Evolutionary conservation across 2,888 invertebrate genomes (phyloP), one percentile per base, ranked within the genome.

Genomic region (Cantharis flavilabris): DNA sequence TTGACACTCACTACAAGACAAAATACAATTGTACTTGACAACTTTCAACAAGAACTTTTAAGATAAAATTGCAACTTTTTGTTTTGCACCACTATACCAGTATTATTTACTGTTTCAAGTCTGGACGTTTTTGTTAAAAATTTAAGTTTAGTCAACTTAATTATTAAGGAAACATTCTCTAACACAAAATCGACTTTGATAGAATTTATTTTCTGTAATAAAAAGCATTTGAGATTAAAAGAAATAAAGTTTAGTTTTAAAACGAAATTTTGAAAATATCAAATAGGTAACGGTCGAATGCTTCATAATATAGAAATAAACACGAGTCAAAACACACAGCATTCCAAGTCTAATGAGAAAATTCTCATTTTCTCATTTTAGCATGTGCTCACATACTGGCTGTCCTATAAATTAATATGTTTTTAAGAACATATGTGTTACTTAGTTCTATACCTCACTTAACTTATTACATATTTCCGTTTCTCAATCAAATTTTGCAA

Each of bases 261-360:
- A 49, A 49, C n/a, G 7, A 49, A n/a, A n/a, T 49, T 49, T 49
- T 49, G 49, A 49, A 49, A 23, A 20, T 67, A 67, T 67, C 23
- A n/a, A 67, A 67, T 23, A 67, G 23, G 20, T 67, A 67, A 23
- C 26, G 65, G 20, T 67, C 23, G 65, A 67, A 67, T 67, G 26
- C 26, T 67, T 67, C 26, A 67, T 67, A 67, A 67, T 67, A 77
- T 71, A 71, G 72, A 77, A 77, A 77, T 74, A 77, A 73, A 64
- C 74, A 69, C 71, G 67, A 77, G 77, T 77, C 77, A 77, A 77
- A 75, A 77, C 77, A 71, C 71, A 74, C 75, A 62, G 26, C 77
- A 77, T 77, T 77, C 77, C 77, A 64, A 62, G 72, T 75, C 72
- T 77, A 77, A 77, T 75, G 77, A 77, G 77, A 77, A 77, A 77